phyloP scores from a whole-genome alignment of 2,113 vertebrate species.

The Reinhardtius hippoglossoides region DNA sequence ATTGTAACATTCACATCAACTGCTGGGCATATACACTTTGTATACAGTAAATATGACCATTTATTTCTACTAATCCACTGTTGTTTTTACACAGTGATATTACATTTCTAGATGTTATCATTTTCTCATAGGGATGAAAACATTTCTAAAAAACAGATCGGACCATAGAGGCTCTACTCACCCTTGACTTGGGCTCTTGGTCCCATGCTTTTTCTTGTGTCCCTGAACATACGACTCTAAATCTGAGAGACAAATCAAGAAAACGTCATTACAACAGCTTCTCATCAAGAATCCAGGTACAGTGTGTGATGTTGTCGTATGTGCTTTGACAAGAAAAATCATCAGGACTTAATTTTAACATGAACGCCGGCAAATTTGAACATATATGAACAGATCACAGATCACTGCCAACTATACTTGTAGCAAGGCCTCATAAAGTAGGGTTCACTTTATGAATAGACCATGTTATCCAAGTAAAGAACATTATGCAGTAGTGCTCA shows the following conservation, averaged over 20 bases:
- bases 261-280: neutral
- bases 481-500: constrained; percentile 1
- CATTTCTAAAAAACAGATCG: neutral
- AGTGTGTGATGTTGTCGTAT: neutral
- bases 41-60: too few species aligned
- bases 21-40: too few species aligned
- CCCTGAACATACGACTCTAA: constrained; percentile 84
- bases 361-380: too few species aligned
- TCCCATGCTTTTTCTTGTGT: constrained; percentile 88
- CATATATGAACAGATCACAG: too few species aligned
- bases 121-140: neutral
- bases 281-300: neutral
- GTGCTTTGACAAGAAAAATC: neutral
- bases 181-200: constrained; percentile 86
- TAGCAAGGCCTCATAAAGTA: neutral
- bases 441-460: neutral
- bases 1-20: too few species aligned
- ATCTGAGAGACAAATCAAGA: constrained; percentile 72
- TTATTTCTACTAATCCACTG: too few species aligned
- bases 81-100: too few species aligned
- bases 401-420: neutral
- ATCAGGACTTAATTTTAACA: neutral
- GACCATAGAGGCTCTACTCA: constrained; percentile 58
- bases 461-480: too few species aligned
- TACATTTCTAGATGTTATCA: neutral